Base-by-base conservation (phyloP, 2,113 vertebrate genomes). In the Motacilla tschutschensis region DNA sequence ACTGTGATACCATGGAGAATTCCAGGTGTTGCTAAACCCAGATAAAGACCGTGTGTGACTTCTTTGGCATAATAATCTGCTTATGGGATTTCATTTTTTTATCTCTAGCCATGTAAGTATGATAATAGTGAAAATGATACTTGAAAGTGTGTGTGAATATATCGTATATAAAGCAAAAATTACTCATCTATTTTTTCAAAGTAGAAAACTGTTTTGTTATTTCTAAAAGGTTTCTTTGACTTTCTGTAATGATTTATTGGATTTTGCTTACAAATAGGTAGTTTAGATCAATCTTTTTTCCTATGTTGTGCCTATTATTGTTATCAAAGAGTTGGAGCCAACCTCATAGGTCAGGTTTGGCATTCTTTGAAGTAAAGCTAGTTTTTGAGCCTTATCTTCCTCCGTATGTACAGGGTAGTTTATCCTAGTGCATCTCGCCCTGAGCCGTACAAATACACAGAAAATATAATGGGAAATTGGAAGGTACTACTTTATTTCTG, bases 401-500 rank as follows among this genome's bases (percentile, higher is more conserved):
- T 90, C 76, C 5, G 0, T 83, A 20, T 69, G 64, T 90, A 84
- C 82, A 87, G 91, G 82, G 72, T 84, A 91, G 82, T 79, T 90
- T 53, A 73, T 65, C 87, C 72, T 22, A 18, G 87, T 87, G 87
- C 87, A 93, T 87, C 79, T 93, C 3, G 0, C 87, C 84, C 87
- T 90, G 87, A 95, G 85, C 84, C 64, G 5, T 79, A 19, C 72
- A 63, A 76, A 70, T 90, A 64, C 1, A 1, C 79, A 92, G 87
- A 89, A 78, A 73, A 16, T 92, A 88, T 46, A 79, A 85, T 2
- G 82, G 65, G 67, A 88, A 92, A 73, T 84, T 72, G 84, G 87
- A 91, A 95, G 91, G 91, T 95, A 88, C 67, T 76, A 65, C 89
- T 83, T 86, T 77, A 91, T 93, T 95, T 92, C 92, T 95, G 94